Conservation (phyloP, 1,140 invertebrate species). For the Coptotermes formosanus region DNA sequence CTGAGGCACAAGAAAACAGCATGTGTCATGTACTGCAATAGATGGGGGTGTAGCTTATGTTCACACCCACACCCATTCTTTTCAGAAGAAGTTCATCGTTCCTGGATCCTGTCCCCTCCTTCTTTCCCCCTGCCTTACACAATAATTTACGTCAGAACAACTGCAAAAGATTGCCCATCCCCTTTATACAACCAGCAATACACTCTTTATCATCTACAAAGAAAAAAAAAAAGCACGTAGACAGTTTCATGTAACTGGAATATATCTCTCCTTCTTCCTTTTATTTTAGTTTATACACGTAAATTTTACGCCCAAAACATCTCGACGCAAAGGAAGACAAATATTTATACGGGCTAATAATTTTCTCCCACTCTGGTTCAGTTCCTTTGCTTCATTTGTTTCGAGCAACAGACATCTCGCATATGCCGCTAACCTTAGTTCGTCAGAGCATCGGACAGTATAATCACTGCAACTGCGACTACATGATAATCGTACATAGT, state of each 20-base stretch:
- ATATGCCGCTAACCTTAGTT: background rate
- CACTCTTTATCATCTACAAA: background rate
- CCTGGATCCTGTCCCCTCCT: background rate
- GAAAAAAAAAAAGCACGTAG: background rate
- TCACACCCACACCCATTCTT: background rate
- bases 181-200: background rate
- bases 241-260: background rate
- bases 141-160: slow-evolving; percentile 6
- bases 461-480: no score
- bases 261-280: background rate
- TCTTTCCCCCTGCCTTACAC: background rate
- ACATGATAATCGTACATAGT: no score
- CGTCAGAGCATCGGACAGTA: background rate
- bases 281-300: background rate
- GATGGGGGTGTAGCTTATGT: background rate
- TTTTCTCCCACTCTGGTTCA: background rate
- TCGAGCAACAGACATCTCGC: background rate
- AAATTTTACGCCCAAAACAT: slow-evolving; percentile 2
- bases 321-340: background rate
- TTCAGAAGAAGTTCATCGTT: background rate
- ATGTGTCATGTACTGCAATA: background rate
- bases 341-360: background rate
- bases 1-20: background rate
- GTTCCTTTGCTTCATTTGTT: background rate
- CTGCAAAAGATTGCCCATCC: background rate